A percentile compares a stretch with the other conserved stretches of the same genome.
Conservation (phyloP, 2,888 invertebrate genomes). For the Nomada hirtipes region DNA sequence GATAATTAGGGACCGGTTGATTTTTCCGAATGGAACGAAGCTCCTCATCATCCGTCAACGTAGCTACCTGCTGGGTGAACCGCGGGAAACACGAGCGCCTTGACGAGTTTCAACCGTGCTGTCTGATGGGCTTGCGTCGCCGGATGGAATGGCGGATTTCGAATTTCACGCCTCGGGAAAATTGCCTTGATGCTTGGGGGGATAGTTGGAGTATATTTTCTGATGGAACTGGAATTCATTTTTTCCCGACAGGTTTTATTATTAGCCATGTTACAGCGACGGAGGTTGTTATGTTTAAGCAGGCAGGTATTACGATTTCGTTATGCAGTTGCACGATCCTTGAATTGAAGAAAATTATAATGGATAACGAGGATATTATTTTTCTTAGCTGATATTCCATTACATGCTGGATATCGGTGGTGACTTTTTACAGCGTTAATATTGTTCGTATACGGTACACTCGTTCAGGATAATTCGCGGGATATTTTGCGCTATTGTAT, state of each 20-base stretch:
- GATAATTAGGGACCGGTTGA: constrained; percentile 66
- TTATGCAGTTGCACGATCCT: no score
- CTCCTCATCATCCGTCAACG: constrained; percentile 70
- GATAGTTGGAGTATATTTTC: neutral
- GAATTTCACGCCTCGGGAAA: constrained; percentile 26
- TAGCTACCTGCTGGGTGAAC: constrained; percentile 59
- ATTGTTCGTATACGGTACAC: neutral
- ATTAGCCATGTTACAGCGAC: neutral
- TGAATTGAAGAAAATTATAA: no score
- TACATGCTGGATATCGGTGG: no score
- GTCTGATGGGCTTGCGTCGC: neutral
- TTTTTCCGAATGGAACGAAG: constrained; percentile 58
- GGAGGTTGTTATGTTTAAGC: neutral
- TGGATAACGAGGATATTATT: no score
- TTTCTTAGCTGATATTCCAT: no score
- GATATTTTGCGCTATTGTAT: no score
- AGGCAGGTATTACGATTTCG: no score
- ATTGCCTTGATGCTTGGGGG: neutral
- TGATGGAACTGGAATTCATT: neutral
- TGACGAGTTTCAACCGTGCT: constrained; percentile 1
- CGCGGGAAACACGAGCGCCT: constrained; percentile 20
- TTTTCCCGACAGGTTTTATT: neutral
- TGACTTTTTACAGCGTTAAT: no score
- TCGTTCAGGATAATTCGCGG: no score
- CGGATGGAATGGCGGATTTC: neutral